Evolutionary conservation across 2,797 vertebrate genomes (phyloP), one percentile per base, ranked within the genome.

Genomic region (Ctenosaura bakeri): DNA sequence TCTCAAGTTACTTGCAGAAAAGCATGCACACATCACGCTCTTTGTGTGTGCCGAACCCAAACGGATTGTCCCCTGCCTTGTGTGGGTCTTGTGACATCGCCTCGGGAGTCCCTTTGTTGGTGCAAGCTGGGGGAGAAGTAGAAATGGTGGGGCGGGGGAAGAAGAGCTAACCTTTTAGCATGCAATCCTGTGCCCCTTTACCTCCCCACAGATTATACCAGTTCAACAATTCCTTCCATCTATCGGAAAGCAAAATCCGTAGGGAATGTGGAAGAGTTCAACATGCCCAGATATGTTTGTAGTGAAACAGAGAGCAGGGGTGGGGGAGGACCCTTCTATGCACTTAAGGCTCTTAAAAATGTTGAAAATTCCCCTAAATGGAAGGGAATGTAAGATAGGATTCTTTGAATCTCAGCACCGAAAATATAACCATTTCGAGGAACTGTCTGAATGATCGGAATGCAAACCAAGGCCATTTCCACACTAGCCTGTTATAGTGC

Each of bases 71-170:
- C 1, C 54, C 16, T 5, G 14, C 38, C 73, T 6, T 73, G 35
- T 29, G 42, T 1, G 42, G 35, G 1, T 42, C 35, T 6, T 76
- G 2, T 3, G 6, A 42, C 26, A 59, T 42, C 26, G 18, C n/a
- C 52, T 59, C 26, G 4, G 52, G 73, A 8, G 26, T 77, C 16
- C 38, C 38, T 64, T 24, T 46, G 86, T n/a, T n/a, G 9, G 18
- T 69, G 56, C 29, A 1, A 26, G 50, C 50, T 78, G 38, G n/a
- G 12, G 35, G 29, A 46, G 16, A 12, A n/a, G 74, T 26, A 10
- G 10, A 64, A n/a, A 5, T 9, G 2, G 6, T 5, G 13, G 38
- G 1, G 1, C 9, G 7, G 26, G n/a, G 18, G 0, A 6, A n/a
- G 1, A 29, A 83, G 38, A 66, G 24, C 35, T 20, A 13, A 10